These are phyloP conservation scores for Cygnus atratus DNA, from an alignment of 2,113 vertebrate species.

Conservation along the genomic window DNA sequence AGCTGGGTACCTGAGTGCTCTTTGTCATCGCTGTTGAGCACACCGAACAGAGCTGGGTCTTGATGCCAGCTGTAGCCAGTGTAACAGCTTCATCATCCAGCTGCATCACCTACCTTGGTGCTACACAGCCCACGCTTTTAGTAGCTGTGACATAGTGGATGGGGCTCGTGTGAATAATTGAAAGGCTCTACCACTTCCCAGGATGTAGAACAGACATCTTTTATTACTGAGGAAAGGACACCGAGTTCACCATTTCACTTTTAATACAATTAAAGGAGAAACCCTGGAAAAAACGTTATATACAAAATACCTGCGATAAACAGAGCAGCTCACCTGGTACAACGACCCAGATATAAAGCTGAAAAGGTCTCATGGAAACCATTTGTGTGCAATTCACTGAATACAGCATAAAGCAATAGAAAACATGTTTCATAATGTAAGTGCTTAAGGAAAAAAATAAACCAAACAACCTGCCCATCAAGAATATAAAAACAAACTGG, in stretches of 20 bases:
- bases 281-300: not conserved
- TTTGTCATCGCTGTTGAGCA: not conserved
- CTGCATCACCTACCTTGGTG: not conserved
- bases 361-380: slow-evolving; percentile 58
- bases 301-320: slow-evolving; percentile 9
- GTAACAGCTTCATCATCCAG: not conserved
- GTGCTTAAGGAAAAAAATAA: not conserved
- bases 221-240: slow-evolving; percentile 7
- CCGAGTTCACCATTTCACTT: not conserved
- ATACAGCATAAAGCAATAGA: not conserved
- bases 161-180: not conserved
- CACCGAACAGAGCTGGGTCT: not conserved
- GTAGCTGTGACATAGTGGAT: not conserved
- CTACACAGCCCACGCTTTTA: not conserved
- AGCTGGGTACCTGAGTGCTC: fast-evolving
- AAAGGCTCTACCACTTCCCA: not conserved
- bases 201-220: not conserved
- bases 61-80: not conserved
- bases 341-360: not conserved
- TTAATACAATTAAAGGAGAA: slow-evolving; percentile 29
- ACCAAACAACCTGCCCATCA: not conserved
- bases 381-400: slow-evolving; percentile 33
- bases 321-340: slow-evolving; percentile 32
- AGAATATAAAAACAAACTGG: not conserved
- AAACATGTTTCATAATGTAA: not conserved